Conservation (phyloP, 2,888 invertebrate species). For the Neoascia interrupta region DNA sequence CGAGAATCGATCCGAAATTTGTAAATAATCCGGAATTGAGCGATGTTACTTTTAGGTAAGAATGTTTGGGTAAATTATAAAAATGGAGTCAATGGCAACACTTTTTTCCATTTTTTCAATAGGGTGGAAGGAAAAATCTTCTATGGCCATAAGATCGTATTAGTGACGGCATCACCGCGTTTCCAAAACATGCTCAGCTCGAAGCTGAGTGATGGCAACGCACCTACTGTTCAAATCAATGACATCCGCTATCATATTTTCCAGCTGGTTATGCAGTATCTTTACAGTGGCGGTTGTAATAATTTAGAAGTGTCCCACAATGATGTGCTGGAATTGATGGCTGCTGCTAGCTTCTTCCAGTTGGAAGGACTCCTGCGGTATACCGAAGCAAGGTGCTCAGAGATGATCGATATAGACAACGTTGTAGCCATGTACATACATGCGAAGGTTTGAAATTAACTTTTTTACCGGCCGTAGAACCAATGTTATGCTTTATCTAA, state of each 20-base stretch:
- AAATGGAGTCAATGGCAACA: background rate
- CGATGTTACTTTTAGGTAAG: slow-evolving; percentile 90
- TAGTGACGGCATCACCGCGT: slow-evolving; percentile 93
- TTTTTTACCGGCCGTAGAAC: no score
- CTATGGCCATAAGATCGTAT: slow-evolving; percentile 95
- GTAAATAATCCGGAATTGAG: slow-evolving; percentile 96
- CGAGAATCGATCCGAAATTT: slow-evolving; percentile 94
- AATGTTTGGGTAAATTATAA: no score
- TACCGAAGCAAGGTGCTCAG: slow-evolving; percentile 92
- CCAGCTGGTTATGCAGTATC: slow-evolving; percentile 93
- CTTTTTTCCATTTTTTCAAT: slow-evolving; percentile 27
- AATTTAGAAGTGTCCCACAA: slow-evolving; percentile 88
- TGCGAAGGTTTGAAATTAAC: slow-evolving; percentile 84
- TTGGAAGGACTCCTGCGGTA: slow-evolving; percentile 90
- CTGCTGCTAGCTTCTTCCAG: slow-evolving; percentile 95
- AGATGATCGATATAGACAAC: slow-evolving; percentile 91
- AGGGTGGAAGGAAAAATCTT: slow-evolving; percentile 94
- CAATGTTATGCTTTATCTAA: no score
- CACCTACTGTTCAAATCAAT: slow-evolving; percentile 94
- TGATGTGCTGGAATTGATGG: slow-evolving; percentile 93
- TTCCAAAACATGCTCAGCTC: slow-evolving; percentile 92
- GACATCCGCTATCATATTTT: slow-evolving; percentile 96
- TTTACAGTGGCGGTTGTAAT: slow-evolving; percentile 93
- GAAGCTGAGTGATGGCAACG: slow-evolving; percentile 86
- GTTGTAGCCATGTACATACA: slow-evolving; percentile 96